Percentiles rank a stretch among this genome's conserved stretches.
Evolutionary conservation across 2,797 vertebrate genomes (phyloP).

Genomic region (Characodon lateralis): DNA sequence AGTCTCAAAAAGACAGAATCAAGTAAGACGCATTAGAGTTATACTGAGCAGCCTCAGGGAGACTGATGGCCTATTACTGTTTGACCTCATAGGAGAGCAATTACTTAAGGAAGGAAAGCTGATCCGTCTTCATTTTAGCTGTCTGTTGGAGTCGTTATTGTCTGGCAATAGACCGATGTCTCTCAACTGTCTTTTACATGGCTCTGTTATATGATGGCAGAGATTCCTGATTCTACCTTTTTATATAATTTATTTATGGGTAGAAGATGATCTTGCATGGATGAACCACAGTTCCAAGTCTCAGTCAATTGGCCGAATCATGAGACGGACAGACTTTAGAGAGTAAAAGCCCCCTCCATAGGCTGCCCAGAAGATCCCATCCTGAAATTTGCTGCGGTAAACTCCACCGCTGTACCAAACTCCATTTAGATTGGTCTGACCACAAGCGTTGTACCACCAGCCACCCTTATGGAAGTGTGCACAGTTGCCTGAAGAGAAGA

Average conservation of each 20-base stretch:
- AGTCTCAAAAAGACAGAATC: constrained; percentile 38
- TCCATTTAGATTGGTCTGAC: constrained; percentile 94
- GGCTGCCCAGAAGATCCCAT: constrained; percentile 98
- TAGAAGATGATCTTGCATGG: constrained; percentile 23
- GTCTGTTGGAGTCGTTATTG: constrained; percentile 26
- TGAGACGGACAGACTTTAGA: constrained; percentile 91
- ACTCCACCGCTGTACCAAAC: constrained; percentile 95
- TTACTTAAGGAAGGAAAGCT: constrained; percentile 21
- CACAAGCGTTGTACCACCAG: constrained; percentile 97
- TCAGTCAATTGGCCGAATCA: constrained; percentile 97
- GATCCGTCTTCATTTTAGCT: constrained; percentile 43
- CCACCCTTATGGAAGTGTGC: constrained; percentile 97
- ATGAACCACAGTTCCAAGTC: constrained; percentile 3
- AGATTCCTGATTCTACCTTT: constrained; percentile 30
- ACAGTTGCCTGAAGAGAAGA: constrained; percentile 86
- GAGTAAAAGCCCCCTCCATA: constrained; percentile 98
- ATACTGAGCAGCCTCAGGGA: constrained; percentile 28
- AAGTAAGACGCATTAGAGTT: constrained; percentile 34
- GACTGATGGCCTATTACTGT: constrained; percentile 19
- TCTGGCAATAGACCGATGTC: constrained; percentile 28
- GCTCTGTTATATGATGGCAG: constrained; percentile 24
- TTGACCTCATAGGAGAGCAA: constrained; percentile 29
- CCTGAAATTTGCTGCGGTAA: constrained; percentile 96
- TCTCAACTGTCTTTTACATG: constrained; percentile 20
- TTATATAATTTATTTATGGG: constrained; percentile 47